phyloP scores from a whole-genome alignment of 2,113 vertebrate species.

The Aplodontia rufa region DNA sequence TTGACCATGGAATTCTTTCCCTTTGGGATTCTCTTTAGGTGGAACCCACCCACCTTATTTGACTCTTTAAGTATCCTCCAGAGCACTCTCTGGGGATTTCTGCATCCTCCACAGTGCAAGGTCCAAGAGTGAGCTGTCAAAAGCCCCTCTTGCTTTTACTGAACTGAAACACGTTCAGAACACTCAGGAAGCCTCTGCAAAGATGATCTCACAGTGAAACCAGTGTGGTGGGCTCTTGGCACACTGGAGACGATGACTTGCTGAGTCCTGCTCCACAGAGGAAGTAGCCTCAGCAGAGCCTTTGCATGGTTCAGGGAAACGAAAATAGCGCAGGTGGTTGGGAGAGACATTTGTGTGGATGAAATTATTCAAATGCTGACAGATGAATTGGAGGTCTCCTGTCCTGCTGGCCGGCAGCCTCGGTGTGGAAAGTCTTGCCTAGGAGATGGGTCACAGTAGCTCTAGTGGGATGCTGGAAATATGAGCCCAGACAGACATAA shows the following conservation, averaged over 20 bases:
- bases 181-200: background rate
- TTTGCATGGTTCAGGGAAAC: background rate
- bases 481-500: background rate
- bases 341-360: background rate
- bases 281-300: background rate
- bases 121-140: background rate
- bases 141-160: background rate
- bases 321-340: background rate
- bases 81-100: background rate
- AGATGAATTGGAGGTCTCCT: conserved; percentile 23
- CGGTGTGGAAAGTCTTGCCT: background rate
- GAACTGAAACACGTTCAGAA: conserved; percentile 23
- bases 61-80: background rate
- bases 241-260: fast-evolving
- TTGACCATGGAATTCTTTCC: background rate
- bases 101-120: too few species aligned
- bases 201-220: conserved; percentile 45
- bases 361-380: conserved; percentile 27
- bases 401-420: conserved; percentile 37
- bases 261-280: background rate
- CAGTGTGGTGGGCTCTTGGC: background rate
- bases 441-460: background rate
- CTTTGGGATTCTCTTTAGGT: background rate
- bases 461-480: background rate
- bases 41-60: background rate